Base-by-base conservation (phyloP, 2,888 invertebrate genomes). In the Apeira syringaria region DNA sequence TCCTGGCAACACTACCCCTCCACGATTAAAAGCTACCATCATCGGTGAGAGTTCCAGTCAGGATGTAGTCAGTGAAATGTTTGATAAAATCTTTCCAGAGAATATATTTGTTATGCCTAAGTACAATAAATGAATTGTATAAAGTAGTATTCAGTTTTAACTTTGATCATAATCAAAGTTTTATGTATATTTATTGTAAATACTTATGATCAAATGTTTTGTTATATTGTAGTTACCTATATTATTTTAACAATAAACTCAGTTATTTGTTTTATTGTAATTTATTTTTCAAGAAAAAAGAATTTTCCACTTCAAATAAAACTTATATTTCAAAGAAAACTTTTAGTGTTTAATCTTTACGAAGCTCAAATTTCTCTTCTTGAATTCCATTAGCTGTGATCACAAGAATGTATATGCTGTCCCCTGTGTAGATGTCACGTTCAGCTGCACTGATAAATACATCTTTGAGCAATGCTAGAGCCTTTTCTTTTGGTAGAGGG, bases 401-500 rank as follows among this genome's bases (percentile, higher is more conserved):
- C 49, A 98, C 91, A 61, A 96, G 93, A 56, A 99, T 95, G 47
- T 92, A 90, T 59, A 99, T 94, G 44, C 94, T 94, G 88, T 99
- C 99, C 32, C 99, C 99, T 43, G 99, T 99, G 69, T 98, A 96
- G 67, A 99, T 99, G 77, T 99, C 99, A 70, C 99, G 93, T 77
- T 99, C 99, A 1, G 99, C 97, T 2, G 99, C 99, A 38, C 99
- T 97, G 61, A 98, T 97, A 76, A 99, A 99, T 0, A 97, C 97
- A 89, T 99, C 99, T 68, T 97, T 98, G 26, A 99, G 90, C 18
- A 99, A 91, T 3, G 93, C 91, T 6, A 97, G 77, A 0, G 99
- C 99, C 64, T 94, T 94, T 39, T 98, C 98, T 64, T 93, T 84
- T 0, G 94, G 91, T 7, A 98, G 74, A 0, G 94, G 92, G 1